Evolutionary conservation across 2,113 vertebrate species (phyloP).

Genomic region (Otocyon megalotis): DNA sequence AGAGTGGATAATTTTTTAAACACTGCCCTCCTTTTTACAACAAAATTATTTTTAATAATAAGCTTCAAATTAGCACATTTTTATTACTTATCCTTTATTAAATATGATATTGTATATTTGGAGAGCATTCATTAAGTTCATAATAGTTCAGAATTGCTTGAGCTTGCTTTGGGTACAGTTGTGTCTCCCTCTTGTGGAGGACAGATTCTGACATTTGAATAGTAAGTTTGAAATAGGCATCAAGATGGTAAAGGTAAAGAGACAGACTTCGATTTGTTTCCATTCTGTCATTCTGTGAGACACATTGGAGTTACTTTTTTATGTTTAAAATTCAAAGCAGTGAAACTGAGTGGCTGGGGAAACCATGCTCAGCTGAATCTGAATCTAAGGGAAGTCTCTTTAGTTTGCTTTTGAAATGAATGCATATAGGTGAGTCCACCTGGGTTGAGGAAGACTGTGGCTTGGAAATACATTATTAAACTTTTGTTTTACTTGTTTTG

Average conservation of each 20-base stretch:
- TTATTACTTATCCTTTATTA: conserved; percentile 28
- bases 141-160: neutral
- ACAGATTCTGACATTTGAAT: neutral
- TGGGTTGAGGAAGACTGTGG: neutral
- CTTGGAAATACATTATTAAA: conserved; percentile 26
- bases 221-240: conserved; percentile 35
- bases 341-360: neutral
- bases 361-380: neutral
- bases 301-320: neutral
- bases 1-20: conserved; percentile 10
- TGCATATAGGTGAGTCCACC: neutral
- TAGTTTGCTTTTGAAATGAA: conserved; percentile 10
- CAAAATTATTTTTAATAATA: conserved; percentile 20
- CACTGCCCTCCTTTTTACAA: neutral
- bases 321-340: conserved; percentile 46
- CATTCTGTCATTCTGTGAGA: neutral
- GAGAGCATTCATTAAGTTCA: neutral
- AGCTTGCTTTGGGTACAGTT: neutral
- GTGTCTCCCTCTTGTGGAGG: neutral
- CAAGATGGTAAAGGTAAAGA: neutral
- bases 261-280: neutral
- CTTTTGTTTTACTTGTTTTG: neutral
- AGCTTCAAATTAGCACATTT: conserved; percentile 39
- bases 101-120: conserved; percentile 12
- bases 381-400: neutral